Evolutionary conservation across 2,888 invertebrate species (phyloP).

Genomic region (Nebria salina): DNA sequence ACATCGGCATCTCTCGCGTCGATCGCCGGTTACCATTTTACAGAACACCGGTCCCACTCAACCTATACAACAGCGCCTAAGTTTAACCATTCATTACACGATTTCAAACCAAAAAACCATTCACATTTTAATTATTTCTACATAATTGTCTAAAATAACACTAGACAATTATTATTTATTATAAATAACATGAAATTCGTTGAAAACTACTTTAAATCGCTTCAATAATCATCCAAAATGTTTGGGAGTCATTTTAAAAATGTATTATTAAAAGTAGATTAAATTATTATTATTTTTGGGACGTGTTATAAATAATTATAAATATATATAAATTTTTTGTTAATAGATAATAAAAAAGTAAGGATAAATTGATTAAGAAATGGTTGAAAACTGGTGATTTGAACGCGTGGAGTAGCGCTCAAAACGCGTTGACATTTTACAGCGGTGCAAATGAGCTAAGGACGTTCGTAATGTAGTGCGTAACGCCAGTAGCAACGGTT

Average conservation of each 20-base stretch:
- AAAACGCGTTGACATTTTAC: conserved; percentile 13
- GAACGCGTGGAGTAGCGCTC: neutral
- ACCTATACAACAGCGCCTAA: neutral
- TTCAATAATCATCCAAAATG: too few relatives aligned
- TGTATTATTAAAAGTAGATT: too few relatives aligned
- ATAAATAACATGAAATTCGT: neutral
- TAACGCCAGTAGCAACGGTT: conserved; percentile 23
- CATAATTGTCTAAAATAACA: neutral
- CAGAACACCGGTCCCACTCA: conserved; percentile 15
- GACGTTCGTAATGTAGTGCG: conserved; percentile 9
- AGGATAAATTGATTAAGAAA: too few relatives aligned
- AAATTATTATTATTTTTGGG: too few relatives aligned
- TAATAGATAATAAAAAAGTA: too few relatives aligned
- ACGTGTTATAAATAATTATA: too few relatives aligned
- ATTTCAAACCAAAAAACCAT: neutral
- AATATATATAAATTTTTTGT: too few relatives aligned
- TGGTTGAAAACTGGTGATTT: neutral
- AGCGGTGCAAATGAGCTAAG: conserved; percentile 2
- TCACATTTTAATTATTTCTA: neutral
- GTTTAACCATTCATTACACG: neutral
- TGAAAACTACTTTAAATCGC: neutral
- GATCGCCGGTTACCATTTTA: conserved; percentile 23
- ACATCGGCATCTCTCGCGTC: conserved; percentile 32
- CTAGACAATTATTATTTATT: neutral
- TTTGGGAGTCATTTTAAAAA: too few relatives aligned